Evolutionary conservation across 2,113 vertebrate species (phyloP).

Genomic region (Pterocles burchelli): DNA sequence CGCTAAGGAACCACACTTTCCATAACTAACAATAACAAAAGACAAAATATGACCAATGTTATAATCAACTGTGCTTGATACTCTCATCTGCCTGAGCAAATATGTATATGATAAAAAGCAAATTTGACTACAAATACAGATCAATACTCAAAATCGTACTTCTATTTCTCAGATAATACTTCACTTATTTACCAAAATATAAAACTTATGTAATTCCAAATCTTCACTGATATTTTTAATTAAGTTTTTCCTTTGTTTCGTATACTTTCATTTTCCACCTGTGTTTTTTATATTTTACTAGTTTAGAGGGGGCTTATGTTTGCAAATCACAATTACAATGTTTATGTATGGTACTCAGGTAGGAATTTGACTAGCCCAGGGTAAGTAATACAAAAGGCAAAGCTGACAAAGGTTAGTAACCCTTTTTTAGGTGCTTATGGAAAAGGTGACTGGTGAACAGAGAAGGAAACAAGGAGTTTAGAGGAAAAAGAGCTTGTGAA

Average conservation of each 20-base stretch:
- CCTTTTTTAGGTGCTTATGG: background rate
- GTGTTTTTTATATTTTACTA: background rate
- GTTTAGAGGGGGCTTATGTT: rapidly evolving
- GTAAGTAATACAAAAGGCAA: background rate
- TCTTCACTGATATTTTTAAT: background rate
- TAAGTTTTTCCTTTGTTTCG: background rate
- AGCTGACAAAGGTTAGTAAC: background rate
- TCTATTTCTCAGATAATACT: background rate
- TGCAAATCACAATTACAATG: background rate
- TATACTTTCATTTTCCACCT: background rate
- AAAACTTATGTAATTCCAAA: background rate
- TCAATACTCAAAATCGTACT: background rate
- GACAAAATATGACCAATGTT: background rate
- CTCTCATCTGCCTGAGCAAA: background rate
- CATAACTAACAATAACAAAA: background rate
- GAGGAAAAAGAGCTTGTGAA: background rate
- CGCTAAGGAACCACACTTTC: background rate
- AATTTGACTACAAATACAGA: background rate
- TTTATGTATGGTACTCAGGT: background rate
- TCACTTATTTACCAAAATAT: background rate
- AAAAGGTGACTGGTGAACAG: background rate
- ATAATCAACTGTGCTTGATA: background rate
- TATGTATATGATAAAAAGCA: background rate
- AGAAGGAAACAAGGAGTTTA: background rate
- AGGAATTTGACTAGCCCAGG: background rate